Evolutionary conservation across 2,797 vertebrate genomes (phyloP).

Genomic region (Hylomyscus alleni): DNA sequence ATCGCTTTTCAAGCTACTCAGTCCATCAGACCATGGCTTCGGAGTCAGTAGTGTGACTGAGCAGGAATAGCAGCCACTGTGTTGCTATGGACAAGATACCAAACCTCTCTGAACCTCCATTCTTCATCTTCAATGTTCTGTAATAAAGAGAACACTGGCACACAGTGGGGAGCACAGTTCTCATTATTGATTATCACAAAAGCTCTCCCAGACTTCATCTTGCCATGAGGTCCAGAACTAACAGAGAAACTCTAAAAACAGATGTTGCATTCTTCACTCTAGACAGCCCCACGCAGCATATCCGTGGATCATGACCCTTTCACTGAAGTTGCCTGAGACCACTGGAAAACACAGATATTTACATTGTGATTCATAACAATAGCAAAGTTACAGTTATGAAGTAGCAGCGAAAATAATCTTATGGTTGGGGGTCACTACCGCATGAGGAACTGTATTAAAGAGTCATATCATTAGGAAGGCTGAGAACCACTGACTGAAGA

Average conservation of each 20-base stretch:
- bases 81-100: neutral
- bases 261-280: too few species aligned
- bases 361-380: neutral
- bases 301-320: neutral
- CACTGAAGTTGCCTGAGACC: neutral
- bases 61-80: neutral
- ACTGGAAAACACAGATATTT: neutral
- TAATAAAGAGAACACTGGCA: neutral
- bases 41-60: neutral
- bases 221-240: neutral
- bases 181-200: neutral
- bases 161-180: neutral
- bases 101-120: neutral
- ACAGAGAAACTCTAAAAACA: neutral
- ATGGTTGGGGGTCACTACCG: neutral
- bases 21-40: neutral
- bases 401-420: neutral
- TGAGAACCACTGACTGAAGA: neutral
- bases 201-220: neutral
- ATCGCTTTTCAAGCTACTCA: neutral
- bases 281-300: too few species aligned
- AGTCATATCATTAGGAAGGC: neutral
- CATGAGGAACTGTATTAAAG: neutral
- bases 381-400: neutral
- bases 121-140: neutral